phyloP scores from a whole-genome alignment of 2,888 invertebrate genomes.

The Drosophila acutilabella region DNA sequence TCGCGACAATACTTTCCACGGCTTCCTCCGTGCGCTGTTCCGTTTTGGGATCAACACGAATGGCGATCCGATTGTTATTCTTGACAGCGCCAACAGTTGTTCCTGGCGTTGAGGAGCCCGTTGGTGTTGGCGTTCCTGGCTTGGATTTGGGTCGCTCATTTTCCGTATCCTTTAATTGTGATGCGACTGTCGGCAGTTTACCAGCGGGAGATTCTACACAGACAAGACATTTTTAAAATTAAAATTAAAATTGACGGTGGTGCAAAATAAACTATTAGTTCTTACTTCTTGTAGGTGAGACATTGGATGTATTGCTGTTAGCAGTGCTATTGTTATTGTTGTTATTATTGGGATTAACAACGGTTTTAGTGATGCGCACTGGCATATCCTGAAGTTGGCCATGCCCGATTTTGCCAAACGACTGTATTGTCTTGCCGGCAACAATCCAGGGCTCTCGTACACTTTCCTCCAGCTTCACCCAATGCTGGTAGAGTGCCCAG shows the following conservation, averaged over 20 bases:
- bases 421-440: constrained; percentile 91
- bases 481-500: constrained; percentile 93
- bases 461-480: constrained; percentile 92
- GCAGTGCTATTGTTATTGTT: constrained; percentile 57
- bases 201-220: constrained; percentile 58
- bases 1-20: constrained; percentile 93
- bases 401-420: constrained; percentile 88
- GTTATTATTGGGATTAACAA: constrained; percentile 81
- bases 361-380: constrained; percentile 85
- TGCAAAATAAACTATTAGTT: too few species aligned
- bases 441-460: constrained; percentile 92
- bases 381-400: constrained; percentile 85
- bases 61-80: constrained; percentile 82
- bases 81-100: constrained; percentile 36
- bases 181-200: constrained; percentile 62
- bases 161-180: constrained; percentile 73
- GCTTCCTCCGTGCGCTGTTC: constrained; percentile 87
- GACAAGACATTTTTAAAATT: not conserved
- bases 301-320: constrained; percentile 58
- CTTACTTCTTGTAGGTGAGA: constrained; percentile 80
- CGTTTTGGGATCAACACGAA: constrained; percentile 65
- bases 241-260: too few species aligned
- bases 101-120: constrained; percentile 13
- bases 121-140: constrained; percentile 59
- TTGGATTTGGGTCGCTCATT: constrained; percentile 72